Conservation (phyloP, 2,888 invertebrate genomes). For the Ferdinandea cuprea region DNA sequence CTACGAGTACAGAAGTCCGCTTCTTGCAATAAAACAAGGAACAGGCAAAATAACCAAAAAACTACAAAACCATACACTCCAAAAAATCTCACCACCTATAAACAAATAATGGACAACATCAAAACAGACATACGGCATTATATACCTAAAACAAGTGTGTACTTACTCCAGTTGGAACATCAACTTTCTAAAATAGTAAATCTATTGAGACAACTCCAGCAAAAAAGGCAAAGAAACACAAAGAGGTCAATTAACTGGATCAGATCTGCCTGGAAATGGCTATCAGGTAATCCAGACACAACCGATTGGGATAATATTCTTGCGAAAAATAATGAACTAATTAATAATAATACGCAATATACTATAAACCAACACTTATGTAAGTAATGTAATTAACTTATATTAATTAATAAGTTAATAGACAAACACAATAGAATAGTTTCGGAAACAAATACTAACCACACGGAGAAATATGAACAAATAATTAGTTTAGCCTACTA, state of each 20-base stretch:
- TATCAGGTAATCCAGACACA: slow-evolving; percentile 47
- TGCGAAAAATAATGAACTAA: slow-evolving; percentile 24
- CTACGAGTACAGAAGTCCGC: background rate
- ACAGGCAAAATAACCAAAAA: slow-evolving; percentile 6
- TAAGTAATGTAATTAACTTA: too few species aligned
- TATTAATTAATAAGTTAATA: slow-evolving; percentile 12
- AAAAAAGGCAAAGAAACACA: background rate
- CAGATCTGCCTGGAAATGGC: slow-evolving; percentile 52
- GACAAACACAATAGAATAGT: slow-evolving; percentile 41
- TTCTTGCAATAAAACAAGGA: slow-evolving; percentile 1
- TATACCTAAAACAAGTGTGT: background rate
- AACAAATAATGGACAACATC: slow-evolving; percentile 8
- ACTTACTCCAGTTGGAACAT: background rate
- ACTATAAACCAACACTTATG: slow-evolving; percentile 37
- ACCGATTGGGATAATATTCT: slow-evolving; percentile 34
- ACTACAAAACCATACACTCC: slow-evolving; percentile 9
- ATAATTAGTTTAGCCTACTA: slow-evolving; percentile 21
- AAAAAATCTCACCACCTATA: slow-evolving; percentile 27
- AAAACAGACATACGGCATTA: slow-evolving; percentile 6
- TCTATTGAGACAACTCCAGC: background rate
- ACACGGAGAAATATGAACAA: slow-evolving; percentile 28
- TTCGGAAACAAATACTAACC: slow-evolving; percentile 9
- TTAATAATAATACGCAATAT: slow-evolving; percentile 46
- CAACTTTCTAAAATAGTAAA: background rate
- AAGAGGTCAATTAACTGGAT: slow-evolving; percentile 54